Evolutionary conservation across 2,113 vertebrate genomes (phyloP).

Genomic region (Charadrius vociferus): DNA sequence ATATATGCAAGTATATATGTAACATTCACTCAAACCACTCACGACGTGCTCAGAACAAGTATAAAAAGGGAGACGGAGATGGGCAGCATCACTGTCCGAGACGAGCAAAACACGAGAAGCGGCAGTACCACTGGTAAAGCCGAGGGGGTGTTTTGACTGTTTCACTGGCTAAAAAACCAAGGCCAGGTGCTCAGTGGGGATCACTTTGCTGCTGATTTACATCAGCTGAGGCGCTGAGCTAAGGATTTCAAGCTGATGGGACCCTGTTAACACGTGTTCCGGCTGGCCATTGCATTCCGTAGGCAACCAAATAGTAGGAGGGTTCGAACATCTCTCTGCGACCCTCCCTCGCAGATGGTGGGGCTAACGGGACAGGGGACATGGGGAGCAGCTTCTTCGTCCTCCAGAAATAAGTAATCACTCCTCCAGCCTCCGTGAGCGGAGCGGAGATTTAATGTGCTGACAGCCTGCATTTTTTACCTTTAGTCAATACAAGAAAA

Average conservation of each 20-base stretch:
- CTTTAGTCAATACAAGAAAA: constrained; percentile 83
- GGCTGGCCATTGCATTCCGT: background rate
- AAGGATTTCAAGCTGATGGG: background rate
- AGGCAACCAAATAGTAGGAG: background rate
- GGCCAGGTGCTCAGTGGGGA: background rate
- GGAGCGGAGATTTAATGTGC: constrained; percentile 74
- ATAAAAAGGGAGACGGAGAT: background rate
- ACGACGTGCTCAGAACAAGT: background rate
- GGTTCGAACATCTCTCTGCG: background rate
- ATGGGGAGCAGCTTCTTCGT: background rate
- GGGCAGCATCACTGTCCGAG: background rate
- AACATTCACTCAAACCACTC: background rate
- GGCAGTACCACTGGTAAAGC: background rate
- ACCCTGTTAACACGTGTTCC: background rate
- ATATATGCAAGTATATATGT: no score
- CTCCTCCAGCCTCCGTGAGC: background rate
- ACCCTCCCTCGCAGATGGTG: background rate
- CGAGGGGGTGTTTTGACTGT: fast-evolving
- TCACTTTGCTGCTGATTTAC: background rate
- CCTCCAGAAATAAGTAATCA: constrained; percentile 64
- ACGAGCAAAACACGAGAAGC: background rate
- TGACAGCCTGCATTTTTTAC: constrained; percentile 84
- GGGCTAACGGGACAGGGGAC: background rate
- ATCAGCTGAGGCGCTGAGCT: background rate
- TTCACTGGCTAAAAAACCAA: background rate